Evolutionary conservation across 2,113 vertebrate genomes (phyloP).

Genomic region (Pipra filicauda): DNA sequence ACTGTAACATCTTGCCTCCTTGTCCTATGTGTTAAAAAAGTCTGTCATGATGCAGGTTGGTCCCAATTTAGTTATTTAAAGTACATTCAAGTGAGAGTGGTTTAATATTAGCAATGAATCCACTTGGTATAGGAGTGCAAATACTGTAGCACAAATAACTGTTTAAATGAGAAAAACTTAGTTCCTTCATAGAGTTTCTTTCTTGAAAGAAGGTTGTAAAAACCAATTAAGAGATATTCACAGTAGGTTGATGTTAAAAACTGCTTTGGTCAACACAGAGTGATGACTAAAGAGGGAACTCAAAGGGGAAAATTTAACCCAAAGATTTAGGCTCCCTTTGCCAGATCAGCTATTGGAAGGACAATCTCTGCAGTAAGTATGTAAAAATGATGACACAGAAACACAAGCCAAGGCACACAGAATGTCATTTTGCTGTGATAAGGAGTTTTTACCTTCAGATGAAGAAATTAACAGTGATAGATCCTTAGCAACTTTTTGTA

Average conservation of each 20-base stretch:
- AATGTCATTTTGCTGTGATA: neutral
- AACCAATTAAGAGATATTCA: neutral
- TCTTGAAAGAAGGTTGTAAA: neutral
- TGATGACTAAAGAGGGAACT: neutral
- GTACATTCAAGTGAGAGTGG: neutral
- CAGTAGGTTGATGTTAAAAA: neutral
- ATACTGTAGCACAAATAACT: neutral
- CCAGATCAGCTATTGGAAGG: neutral
- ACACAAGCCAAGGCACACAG: accelerated
- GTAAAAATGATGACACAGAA: neutral
- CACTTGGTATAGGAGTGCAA: neutral
- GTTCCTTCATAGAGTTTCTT: accelerated
- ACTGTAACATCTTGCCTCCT: neutral
- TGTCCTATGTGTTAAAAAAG: neutral
- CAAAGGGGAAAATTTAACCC: neutral
- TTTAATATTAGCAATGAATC: neutral
- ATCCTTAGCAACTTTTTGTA: neutral
- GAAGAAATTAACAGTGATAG: neutral
- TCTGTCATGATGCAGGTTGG: neutral
- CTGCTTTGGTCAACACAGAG: neutral
- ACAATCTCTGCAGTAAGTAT: neutral
- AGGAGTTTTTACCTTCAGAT: neutral
- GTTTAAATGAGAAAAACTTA: neutral
- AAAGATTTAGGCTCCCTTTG: neutral
- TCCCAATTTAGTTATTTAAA: neutral